Conservation (phyloP, 2,888 invertebrate genomes). For the Athalia circularis region DNA sequence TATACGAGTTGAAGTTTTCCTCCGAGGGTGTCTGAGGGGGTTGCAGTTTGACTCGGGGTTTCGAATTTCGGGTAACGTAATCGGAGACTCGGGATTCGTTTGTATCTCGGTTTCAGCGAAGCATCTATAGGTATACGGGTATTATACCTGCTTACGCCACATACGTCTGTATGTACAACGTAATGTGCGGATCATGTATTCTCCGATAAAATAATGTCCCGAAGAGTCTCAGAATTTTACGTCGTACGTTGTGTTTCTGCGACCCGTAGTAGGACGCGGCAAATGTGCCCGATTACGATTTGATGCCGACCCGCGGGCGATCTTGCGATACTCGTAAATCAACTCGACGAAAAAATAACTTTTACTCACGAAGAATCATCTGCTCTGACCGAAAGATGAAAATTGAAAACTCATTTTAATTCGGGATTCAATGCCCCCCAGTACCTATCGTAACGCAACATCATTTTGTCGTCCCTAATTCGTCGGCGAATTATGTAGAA, state of each 20-base stretch:
- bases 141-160: no score
- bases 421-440: no score
- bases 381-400: no score
- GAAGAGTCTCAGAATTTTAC: neutral
- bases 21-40: no score
- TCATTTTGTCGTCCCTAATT: no score
- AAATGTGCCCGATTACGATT: slow-evolving; percentile 42
- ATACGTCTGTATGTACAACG: neutral
- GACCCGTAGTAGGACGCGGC: neutral
- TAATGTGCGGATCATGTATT: slow-evolving; percentile 43
- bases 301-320: slow-evolving; percentile 31
- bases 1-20: no score
- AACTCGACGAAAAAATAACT: slow-evolving; percentile 37
- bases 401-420: no score
- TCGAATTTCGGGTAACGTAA: neutral
- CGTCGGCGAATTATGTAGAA: no score
- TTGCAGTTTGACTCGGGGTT: no score
- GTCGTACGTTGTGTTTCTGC: neutral
- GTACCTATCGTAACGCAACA: no score
- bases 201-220: slow-evolving; percentile 28
- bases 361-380: neutral
- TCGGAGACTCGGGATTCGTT: slow-evolving; percentile 21
- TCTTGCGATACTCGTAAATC: slow-evolving; percentile 41
- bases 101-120: neutral
- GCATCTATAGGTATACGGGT: no score